Base-by-base conservation (phyloP, 2,888 invertebrate species). In the Agrotis segetum region DNA sequence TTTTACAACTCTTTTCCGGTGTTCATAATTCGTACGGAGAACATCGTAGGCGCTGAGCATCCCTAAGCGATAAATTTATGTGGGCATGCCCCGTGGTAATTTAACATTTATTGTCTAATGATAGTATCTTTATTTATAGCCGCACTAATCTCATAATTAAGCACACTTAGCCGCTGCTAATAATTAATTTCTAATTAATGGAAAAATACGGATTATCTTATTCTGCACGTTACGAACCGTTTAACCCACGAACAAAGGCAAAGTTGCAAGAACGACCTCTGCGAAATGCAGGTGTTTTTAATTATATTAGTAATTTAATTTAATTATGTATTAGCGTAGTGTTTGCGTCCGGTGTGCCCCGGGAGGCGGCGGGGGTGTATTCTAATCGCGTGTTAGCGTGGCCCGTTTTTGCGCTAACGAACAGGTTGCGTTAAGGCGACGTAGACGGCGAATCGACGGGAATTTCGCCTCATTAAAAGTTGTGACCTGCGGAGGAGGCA, bases 381-480 rank as follows among this genome's bases (percentile, higher is more conserved):
- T 95, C 95, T 96, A 96, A 96, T 96, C 94, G 95, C 95, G 94
- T 94, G 94, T 94, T 95, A 93, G 95, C 95, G 93, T 94, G 95
- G 91, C 91, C 92, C 95, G 95, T 95, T 96, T 96, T 96, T 96
- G 94, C 91, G 92, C 93, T 95, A 96, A 96, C 96, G 95, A 96
- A 96, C 95, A 95, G 95, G 95, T 95, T 93, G 95, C 95, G 95
- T 95, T 95, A 93, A 94, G 93, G 93, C 93, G 92, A 93, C 90
- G 93, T 89, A 92, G 92, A 90, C 89, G 90, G 87, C 90, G 89
- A 91, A 92, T 93, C 93, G 93, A 92, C 93, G 91, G 93, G 96
- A 96, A 96, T 96, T 96, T 96, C 88, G 94, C 93, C 96, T 96
- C 96, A 96, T 96, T 96, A 96, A 96, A 96, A 96, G 93, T 96